Evolutionary conservation across 35 echinoderm and acorn worm species (phyloP).

Genomic region (Strongylocentrotus purpuratus): DNA sequence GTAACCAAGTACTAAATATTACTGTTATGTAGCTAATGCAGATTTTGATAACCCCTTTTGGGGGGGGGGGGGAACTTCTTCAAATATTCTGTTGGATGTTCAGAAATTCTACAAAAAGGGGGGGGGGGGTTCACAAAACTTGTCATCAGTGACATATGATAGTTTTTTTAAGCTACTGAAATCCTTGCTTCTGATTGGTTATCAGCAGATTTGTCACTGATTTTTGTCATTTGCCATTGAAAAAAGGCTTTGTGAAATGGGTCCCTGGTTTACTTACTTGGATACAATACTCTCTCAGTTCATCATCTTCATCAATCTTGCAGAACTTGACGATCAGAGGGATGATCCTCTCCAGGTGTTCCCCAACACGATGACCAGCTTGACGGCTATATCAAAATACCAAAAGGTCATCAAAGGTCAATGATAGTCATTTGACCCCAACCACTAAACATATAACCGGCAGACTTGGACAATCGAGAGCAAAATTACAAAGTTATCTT

Average conservation of each 20-base stretch:
- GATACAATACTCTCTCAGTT: slow-evolving; percentile 89
- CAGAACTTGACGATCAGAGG: slow-evolving; percentile 91
- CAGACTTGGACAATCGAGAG: too few species aligned
- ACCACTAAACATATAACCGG: too few species aligned
- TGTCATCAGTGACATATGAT: too few species aligned
- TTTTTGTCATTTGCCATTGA: too few species aligned
- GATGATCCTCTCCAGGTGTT: slow-evolving; percentile 96
- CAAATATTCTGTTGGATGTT: not conserved
- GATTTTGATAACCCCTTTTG: too few species aligned
- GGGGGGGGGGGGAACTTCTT: too few species aligned
- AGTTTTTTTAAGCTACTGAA: too few species aligned
- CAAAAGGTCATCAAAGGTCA: not conserved
- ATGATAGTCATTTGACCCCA: not conserved
- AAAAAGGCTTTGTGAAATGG: too few species aligned
- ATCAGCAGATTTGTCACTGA: too few species aligned
- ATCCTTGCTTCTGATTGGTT: too few species aligned
- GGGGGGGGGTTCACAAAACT: too few species aligned
- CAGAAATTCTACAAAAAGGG: not conserved
- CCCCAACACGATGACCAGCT: slow-evolving; percentile 93
- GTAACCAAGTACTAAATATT: not conserved
- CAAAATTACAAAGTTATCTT: too few species aligned
- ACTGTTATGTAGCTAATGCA: not conserved
- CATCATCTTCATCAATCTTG: slow-evolving; percentile 91
- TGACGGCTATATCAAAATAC: slow-evolving; percentile 71
- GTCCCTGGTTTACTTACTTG: slow-evolving; percentile 73